phyloP scores from a whole-genome alignment of 1,140 invertebrate species.

The Drosophila eugracilis region DNA sequence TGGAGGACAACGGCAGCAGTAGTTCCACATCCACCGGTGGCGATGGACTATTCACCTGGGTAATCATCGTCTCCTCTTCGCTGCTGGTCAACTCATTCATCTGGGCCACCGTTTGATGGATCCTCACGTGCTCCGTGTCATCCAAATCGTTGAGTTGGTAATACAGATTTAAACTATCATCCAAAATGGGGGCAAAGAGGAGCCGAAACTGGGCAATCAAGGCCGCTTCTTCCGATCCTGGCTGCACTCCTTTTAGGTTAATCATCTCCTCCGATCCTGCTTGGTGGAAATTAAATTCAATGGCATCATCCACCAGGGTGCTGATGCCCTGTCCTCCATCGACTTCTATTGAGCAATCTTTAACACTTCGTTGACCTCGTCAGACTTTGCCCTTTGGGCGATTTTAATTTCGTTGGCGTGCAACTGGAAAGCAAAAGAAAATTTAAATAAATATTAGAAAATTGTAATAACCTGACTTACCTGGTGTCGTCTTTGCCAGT shows the following conservation, averaged over 20 bases:
- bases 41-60: constrained; percentile 48
- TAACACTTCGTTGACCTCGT: constrained; percentile 84
- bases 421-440: constrained; percentile 34
- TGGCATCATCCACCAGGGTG: constrained; percentile 45
- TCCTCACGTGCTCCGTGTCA: constrained; percentile 64
- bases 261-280: constrained; percentile 34
- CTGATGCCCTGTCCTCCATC: constrained; percentile 44
- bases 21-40: constrained; percentile 12
- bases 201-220: constrained; percentile 67
- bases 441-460: too few relatives aligned
- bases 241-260: constrained; percentile 9
- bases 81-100: constrained; percentile 65
- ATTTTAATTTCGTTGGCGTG: constrained; percentile 77
- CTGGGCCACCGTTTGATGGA: constrained; percentile 74
- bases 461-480: not conserved
- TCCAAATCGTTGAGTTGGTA: constrained; percentile 64
- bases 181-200: constrained; percentile 68
- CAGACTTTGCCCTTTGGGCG: constrained; percentile 84
- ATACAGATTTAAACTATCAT: constrained; percentile 65
- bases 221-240: constrained; percentile 38
- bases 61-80: constrained; percentile 66
- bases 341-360: constrained; percentile 84
- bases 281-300: constrained; percentile 74
- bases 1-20: constrained; percentile 15
- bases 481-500: constrained; percentile 67